phyloP scores from a whole-genome alignment of 1,140 invertebrate genomes.

The Trachymyrmex cornetzi region DNA sequence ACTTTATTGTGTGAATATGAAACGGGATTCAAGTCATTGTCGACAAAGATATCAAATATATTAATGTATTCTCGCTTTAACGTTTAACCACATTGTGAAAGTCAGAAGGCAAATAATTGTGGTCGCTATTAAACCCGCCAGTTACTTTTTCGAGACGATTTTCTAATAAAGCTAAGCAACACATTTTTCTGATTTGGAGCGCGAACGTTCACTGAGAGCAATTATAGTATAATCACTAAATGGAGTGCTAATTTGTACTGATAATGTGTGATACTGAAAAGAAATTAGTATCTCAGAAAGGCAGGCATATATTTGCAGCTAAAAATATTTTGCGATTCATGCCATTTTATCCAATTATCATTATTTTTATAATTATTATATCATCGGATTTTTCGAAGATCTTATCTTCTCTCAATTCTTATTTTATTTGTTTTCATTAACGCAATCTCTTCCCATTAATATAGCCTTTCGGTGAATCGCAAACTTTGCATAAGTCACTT shows the following conservation, averaged over 20 bases:
- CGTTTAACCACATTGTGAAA: slow-evolving; percentile 26
- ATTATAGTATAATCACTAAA: slow-evolving; percentile 54
- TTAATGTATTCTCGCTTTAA: slow-evolving; percentile 8
- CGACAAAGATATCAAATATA: neutral
- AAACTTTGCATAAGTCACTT: too few species aligned
- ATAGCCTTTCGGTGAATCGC: too few species aligned
- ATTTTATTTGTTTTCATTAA: neutral
- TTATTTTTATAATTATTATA: slow-evolving; percentile 1
- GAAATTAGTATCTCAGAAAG: slow-evolving; percentile 21
- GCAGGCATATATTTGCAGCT: neutral
- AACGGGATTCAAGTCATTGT: neutral
- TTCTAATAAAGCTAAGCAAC: slow-evolving; percentile 19
- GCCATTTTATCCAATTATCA: neutral
- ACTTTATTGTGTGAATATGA: neutral
- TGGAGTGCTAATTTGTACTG: slow-evolving; percentile 29
- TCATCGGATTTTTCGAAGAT: neutral
- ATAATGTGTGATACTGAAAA: slow-evolving; percentile 3
- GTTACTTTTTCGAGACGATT: slow-evolving; percentile 18
- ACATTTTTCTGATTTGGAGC: slow-evolving; percentile 2
- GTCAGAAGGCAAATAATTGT: neutral
- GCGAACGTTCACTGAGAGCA: neutral
- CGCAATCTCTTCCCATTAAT: neutral
- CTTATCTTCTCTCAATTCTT: neutral
- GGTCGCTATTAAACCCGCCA: neutral
- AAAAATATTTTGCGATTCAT: neutral